Evolutionary conservation across 2,888 invertebrate species (phyloP).

Genomic region (Cylindroiulus punctatus): DNA sequence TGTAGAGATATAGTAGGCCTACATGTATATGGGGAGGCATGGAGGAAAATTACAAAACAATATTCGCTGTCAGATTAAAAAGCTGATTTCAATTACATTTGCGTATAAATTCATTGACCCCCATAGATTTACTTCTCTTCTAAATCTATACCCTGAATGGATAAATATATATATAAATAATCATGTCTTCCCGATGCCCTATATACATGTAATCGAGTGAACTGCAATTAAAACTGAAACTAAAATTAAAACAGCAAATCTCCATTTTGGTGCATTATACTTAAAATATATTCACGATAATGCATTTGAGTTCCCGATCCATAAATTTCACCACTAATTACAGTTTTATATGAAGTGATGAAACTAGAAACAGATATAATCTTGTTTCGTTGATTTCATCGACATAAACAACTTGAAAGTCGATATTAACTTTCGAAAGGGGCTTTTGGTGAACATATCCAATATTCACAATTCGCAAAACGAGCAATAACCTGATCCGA

Average conservation of each 20-base stretch:
- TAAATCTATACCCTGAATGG: neutral
- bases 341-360: too few relatives aligned
- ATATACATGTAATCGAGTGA: neutral
- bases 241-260: neutral
- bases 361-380: neutral
- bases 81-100: neutral
- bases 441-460: neutral
- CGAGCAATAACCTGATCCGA: too few relatives aligned
- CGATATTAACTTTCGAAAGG: neutral
- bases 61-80: neutral
- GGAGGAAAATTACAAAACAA: neutral
- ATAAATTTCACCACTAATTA: neutral
- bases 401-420: neutral
- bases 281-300: constrained; percentile 15
- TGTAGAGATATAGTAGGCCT: neutral
- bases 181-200: neutral
- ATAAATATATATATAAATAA: neutral
- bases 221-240: neutral
- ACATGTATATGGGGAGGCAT: neutral
- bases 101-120: constrained; percentile 11
- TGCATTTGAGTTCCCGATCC: constrained; percentile 17
- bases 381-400: constrained; percentile 9
- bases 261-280: neutral
- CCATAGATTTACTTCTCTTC: neutral
- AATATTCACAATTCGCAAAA: too few relatives aligned